These are phyloP conservation scores for Oncopodura yosiiana DNA, from an alignment of 1,140 invertebrate species.

Conservation along the genomic window DNA sequence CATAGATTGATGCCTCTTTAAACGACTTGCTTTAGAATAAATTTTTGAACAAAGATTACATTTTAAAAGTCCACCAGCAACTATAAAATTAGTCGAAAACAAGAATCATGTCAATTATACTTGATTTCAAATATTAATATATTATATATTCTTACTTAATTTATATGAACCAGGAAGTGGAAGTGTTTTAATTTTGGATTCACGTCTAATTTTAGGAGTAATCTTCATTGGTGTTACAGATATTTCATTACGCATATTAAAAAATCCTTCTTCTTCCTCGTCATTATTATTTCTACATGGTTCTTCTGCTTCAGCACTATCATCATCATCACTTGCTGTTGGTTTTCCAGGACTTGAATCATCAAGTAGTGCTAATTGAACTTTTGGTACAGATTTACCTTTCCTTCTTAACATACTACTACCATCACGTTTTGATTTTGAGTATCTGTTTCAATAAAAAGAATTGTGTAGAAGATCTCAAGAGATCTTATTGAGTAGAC, in stretches of 20 bases:
- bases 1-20: conserved; percentile 16
- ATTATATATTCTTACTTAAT: neutral
- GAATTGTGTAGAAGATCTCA: neutral
- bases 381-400: neutral
- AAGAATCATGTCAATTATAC: neutral
- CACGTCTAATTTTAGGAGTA: neutral
- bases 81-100: neutral
- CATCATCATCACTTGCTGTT: conserved; percentile 1
- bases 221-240: neutral
- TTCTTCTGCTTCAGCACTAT: neutral
- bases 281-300: neutral
- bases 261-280: neutral
- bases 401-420: neutral
- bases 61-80: neutral
- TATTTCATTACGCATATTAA: neutral
- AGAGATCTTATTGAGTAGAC: neutral
- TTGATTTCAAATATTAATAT: neutral
- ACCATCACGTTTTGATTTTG: too few species aligned
- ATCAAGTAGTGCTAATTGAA: neutral
- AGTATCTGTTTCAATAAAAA: neutral
- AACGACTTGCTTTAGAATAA: conserved; percentile 4
- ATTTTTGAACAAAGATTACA: conserved; percentile 18
- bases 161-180: neutral
- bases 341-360: neutral
- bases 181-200: neutral